phyloP scores from a whole-genome alignment of 2,797 vertebrate genomes.

The Cheirogaleus major region DNA sequence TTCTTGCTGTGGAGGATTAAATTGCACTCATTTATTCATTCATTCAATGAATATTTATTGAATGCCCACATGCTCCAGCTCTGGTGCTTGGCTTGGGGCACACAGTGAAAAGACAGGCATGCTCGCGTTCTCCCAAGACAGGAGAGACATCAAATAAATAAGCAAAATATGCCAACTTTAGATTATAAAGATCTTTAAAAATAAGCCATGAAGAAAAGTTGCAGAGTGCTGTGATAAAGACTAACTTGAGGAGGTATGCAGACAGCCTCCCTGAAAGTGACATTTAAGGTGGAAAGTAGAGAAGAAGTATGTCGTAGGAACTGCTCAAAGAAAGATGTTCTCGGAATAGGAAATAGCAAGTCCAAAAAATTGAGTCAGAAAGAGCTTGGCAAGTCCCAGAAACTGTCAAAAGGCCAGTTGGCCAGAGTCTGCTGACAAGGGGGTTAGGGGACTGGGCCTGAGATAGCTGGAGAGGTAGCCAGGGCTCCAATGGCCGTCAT shows the following conservation, averaged over 20 bases:
- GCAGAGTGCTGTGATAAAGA: not conserved
- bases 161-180: not conserved
- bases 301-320: not conserved
- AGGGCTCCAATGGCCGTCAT: fast-evolving
- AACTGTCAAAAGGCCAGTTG: not conserved
- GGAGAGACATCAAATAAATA: not conserved
- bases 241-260: not conserved
- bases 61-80: not conserved
- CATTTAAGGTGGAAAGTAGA: not conserved
- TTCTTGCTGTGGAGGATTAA: not conserved
- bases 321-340: not conserved
- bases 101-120: fast-evolving
- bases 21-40: not conserved
- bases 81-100: no score
- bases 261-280: not conserved
- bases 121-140: not conserved
- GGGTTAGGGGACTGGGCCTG: not conserved
- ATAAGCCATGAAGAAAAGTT: not conserved
- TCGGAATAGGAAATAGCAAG: not conserved
- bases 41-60: not conserved
- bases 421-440: not conserved
- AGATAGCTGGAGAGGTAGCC: not conserved
- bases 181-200: not conserved
- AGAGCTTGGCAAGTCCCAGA: not conserved
- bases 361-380: not conserved